Conservation (phyloP, 1,140 invertebrate species). For the Drosophila ironensis region DNA sequence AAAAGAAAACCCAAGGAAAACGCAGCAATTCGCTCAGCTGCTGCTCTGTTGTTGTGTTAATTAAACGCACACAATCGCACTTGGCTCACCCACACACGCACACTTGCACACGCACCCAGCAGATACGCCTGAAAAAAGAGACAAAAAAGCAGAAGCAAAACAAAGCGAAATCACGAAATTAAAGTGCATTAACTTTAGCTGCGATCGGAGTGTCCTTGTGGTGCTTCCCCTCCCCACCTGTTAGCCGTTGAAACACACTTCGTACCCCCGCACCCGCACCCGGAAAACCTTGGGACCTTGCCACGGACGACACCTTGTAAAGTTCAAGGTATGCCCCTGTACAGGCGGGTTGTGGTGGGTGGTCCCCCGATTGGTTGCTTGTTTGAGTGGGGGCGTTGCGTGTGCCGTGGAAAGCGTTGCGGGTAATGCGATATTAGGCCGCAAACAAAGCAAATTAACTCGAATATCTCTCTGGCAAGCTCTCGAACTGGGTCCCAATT, state of each 20-base stretch:
- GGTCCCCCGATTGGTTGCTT: neutral
- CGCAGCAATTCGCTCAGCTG: slow-evolving; percentile 17
- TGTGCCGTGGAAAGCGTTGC: slow-evolving; percentile 16
- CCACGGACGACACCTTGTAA: slow-evolving; percentile 47
- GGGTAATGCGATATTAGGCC: slow-evolving; percentile 17
- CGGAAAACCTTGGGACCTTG: slow-evolving; percentile 54
- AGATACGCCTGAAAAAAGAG: slow-evolving; percentile 29
- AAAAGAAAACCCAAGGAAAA: slow-evolving; percentile 6
- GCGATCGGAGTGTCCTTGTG: slow-evolving; percentile 12
- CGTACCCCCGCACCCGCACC: slow-evolving; percentile 1
- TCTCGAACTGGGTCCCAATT: too few relatives aligned
- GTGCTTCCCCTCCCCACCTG: slow-evolving; percentile 28
- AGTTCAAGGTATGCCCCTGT: slow-evolving; percentile 55
- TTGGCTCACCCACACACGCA: neutral
- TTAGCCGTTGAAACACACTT: slow-evolving; percentile 14
- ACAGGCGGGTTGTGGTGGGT: slow-evolving; percentile 15
- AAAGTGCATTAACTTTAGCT: slow-evolving; percentile 23
- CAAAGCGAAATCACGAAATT: slow-evolving; percentile 55
- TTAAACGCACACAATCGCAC: slow-evolving; percentile 30
- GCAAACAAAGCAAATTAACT: slow-evolving; percentile 17
- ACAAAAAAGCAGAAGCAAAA: too few relatives aligned
- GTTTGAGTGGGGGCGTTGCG: slow-evolving; percentile 5
- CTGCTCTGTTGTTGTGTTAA: slow-evolving; percentile 64
- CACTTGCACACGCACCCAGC: neutral
- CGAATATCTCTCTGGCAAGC: neutral